These are phyloP conservation scores for Cheilosia variabilis DNA, from an alignment of 2,888 invertebrate species.

Conservation along the genomic window DNA sequence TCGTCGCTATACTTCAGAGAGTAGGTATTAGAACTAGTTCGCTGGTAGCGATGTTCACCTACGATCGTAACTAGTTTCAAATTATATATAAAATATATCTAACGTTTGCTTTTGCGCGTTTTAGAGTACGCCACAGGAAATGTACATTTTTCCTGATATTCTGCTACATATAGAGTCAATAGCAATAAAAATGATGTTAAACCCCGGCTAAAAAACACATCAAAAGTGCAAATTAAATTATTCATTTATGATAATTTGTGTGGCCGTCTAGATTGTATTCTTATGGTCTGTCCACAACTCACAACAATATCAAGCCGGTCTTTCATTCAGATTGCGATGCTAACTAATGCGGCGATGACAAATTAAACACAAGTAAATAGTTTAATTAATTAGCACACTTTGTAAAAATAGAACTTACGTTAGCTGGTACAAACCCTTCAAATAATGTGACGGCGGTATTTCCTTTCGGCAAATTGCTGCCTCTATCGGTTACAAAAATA, in stretches of 20 bases:
- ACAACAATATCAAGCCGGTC: conserved; percentile 9
- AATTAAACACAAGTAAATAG: conserved; percentile 38
- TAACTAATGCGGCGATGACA: conserved; percentile 49
- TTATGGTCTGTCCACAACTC: conserved; percentile 1
- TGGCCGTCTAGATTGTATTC: conserved; percentile 14
- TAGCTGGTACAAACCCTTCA: neutral
- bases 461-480: too few species aligned
- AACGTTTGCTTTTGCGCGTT: neutral
- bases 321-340: conserved; percentile 25
- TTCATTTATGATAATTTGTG: conserved; percentile 40
- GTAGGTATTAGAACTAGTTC: too few species aligned
- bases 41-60: too few species aligned
- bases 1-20: too few species aligned
- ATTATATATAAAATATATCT: too few species aligned
- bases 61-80: too few species aligned
- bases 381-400: conserved; percentile 30
- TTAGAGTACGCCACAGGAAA: neutral
- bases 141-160: conserved; percentile 27
- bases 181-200: conserved; percentile 33
- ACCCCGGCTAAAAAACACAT: conserved; percentile 31
- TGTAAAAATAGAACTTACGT: conserved; percentile 59
- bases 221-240: conserved; percentile 49
- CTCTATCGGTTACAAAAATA: neutral
- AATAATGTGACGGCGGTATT: too few species aligned
- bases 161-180: conserved; percentile 23